Evolutionary conservation across 2,888 invertebrate species (phyloP).

Genomic region (Dicranocentrus wangi): DNA sequence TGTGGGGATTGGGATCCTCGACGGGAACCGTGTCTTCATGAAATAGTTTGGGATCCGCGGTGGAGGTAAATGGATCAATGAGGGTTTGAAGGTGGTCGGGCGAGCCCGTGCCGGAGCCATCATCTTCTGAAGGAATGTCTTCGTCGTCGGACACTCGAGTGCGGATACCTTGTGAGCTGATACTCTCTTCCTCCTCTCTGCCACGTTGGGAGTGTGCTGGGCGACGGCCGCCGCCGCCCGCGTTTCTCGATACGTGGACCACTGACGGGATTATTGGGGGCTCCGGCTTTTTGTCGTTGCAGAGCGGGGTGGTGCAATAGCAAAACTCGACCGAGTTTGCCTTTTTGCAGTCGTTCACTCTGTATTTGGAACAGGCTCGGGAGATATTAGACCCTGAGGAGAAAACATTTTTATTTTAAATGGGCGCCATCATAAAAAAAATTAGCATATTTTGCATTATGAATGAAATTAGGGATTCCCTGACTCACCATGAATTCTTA

Average conservation of each 20-base stretch:
- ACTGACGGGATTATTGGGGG: slow-evolving; percentile 42
- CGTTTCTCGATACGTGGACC: slow-evolving; percentile 34
- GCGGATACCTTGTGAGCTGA: slow-evolving; percentile 37
- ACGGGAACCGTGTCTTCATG: slow-evolving; percentile 34
- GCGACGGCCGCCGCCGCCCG: slow-evolving; percentile 36
- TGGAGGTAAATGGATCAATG: slow-evolving; percentile 53
- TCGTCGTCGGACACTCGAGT: slow-evolving; percentile 65
- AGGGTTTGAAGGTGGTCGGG: slow-evolving; percentile 28
- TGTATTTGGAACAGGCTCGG: slow-evolving; percentile 64
- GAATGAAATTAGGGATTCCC: background rate
- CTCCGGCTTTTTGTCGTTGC: slow-evolving; percentile 67
- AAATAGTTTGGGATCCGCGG: slow-evolving; percentile 42
- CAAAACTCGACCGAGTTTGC: slow-evolving; percentile 71
- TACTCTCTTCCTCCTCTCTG: slow-evolving; percentile 32
- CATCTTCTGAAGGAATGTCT: slow-evolving; percentile 61
- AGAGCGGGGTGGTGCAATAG: slow-evolving; percentile 68
- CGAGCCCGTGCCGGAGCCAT: slow-evolving; percentile 47
- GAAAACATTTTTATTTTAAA: background rate
- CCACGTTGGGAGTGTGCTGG: background rate
- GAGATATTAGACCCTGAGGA: slow-evolving; percentile 68
- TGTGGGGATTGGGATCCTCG: slow-evolving; percentile 58
- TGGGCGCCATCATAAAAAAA: too few relatives aligned
- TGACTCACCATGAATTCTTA: slow-evolving; percentile 66
- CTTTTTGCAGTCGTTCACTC: slow-evolving; percentile 69
- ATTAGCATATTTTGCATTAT: background rate